These are phyloP conservation scores for Prietella phreatophila DNA, from an alignment of 2,113 vertebrate species.

Conservation along the genomic window DNA sequence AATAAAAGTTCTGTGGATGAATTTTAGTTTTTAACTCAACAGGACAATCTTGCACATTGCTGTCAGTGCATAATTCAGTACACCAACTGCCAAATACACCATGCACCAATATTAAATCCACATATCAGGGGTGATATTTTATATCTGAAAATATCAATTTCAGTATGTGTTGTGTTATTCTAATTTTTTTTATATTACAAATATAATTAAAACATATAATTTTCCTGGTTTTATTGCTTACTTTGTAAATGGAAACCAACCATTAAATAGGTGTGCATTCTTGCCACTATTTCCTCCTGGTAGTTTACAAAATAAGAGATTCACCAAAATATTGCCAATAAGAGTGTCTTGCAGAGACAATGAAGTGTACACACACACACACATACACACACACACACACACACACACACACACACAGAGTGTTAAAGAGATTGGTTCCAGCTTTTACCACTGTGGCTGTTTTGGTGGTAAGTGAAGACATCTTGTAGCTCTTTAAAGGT, in stretches of 20 bases:
- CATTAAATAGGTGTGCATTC: background rate
- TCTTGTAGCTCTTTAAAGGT: constrained; percentile 72
- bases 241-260: background rate
- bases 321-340: background rate
- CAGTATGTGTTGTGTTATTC: background rate
- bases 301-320: constrained; percentile 3
- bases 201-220: background rate
- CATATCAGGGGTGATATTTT: background rate
- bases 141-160: background rate
- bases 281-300: background rate
- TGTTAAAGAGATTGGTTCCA: constrained; percentile 67
- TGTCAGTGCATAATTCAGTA: background rate
- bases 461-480: constrained; percentile 73
- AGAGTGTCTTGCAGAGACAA: background rate
- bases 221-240: background rate
- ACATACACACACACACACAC: constrained; percentile 13
- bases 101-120: background rate
- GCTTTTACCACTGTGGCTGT: constrained; percentile 68
- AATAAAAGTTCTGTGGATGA: background rate
- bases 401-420: constrained; percentile 10
- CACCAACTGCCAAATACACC: background rate
- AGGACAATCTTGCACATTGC: background rate
- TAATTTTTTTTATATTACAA: too few species aligned
- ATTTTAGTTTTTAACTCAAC: constrained; percentile 25
- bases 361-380: background rate